phyloP scores from a whole-genome alignment of 2,797 vertebrate genomes.

The Hydrocynus forskahlii region DNA sequence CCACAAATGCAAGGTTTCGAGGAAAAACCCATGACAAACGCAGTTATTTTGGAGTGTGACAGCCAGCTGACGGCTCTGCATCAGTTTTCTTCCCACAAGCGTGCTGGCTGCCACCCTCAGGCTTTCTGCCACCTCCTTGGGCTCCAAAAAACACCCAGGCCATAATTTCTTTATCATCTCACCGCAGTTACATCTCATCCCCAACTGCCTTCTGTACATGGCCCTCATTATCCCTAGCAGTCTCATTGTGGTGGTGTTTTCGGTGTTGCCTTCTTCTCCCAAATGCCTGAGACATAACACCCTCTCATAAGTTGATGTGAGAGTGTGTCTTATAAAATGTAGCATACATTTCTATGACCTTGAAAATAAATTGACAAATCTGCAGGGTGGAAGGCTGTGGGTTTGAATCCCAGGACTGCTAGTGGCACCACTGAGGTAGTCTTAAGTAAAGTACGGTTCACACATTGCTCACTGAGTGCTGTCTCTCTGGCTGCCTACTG shows the following conservation, averaged over 20 bases:
- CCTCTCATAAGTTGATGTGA: neutral
- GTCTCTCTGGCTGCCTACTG: too few relatives aligned
- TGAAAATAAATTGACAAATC: neutral
- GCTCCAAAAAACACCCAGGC: neutral
- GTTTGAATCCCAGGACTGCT: too few relatives aligned
- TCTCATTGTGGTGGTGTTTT: neutral
- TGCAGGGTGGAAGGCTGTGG: too few relatives aligned
- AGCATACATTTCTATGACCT: neutral
- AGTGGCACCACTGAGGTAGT: too few relatives aligned
- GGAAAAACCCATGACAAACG: neutral
- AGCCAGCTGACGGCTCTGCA: neutral
- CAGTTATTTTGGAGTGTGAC: neutral
- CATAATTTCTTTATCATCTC: constrained; percentile 8
- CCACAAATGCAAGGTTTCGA: neutral
- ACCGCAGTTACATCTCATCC: constrained; percentile 14
- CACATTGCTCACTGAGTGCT: too few relatives aligned
- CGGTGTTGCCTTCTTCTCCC: neutral
- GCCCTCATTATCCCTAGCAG: neutral
- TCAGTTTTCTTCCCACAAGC: neutral
- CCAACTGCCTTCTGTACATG: neutral
- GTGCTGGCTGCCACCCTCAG: neutral
- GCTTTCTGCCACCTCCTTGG: neutral
- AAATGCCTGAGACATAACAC: neutral
- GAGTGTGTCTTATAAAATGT: neutral
- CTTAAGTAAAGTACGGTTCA: too few relatives aligned